Evolutionary conservation across 2,113 vertebrate genomes (phyloP).

Genomic region (Oncorhynchus keta): DNA sequence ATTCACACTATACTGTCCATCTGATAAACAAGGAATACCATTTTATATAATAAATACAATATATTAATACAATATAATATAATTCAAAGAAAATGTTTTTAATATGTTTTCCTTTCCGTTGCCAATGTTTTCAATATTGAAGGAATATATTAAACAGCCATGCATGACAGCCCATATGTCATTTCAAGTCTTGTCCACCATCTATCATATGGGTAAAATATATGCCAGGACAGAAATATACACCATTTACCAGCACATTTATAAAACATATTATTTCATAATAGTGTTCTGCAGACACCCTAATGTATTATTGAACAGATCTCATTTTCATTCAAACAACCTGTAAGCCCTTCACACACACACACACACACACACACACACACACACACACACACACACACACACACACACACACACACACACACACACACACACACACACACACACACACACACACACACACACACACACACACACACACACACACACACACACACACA

Average conservation of each 20-base stretch:
- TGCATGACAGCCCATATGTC: constrained; percentile 56
- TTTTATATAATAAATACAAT: constrained; percentile 21
- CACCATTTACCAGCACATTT: constrained; percentile 68
- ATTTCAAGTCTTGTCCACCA: constrained; percentile 57
- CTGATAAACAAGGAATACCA: neutral
- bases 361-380: neutral
- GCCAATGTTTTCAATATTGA: constrained; percentile 51
- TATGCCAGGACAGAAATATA: constrained; percentile 61
- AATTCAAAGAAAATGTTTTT: constrained; percentile 32
- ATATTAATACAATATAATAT: constrained; percentile 36
- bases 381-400: neutral
- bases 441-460: neutral
- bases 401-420: constrained; percentile 4
- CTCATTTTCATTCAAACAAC: constrained; percentile 73
- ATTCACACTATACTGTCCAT: neutral
- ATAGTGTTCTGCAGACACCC: constrained; percentile 66
- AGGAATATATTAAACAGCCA: constrained; percentile 55
- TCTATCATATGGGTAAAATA: constrained; percentile 72
- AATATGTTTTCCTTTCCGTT: constrained; percentile 35
- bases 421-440: constrained; percentile 4
- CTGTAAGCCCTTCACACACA: constrained; percentile 60
- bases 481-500: neutral
- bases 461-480: neutral
- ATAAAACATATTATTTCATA: constrained; percentile 76
- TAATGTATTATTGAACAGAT: constrained; percentile 76